phyloP scores from a whole-genome alignment of 2,797 vertebrate species.

The Telmatherina bonti region DNA sequence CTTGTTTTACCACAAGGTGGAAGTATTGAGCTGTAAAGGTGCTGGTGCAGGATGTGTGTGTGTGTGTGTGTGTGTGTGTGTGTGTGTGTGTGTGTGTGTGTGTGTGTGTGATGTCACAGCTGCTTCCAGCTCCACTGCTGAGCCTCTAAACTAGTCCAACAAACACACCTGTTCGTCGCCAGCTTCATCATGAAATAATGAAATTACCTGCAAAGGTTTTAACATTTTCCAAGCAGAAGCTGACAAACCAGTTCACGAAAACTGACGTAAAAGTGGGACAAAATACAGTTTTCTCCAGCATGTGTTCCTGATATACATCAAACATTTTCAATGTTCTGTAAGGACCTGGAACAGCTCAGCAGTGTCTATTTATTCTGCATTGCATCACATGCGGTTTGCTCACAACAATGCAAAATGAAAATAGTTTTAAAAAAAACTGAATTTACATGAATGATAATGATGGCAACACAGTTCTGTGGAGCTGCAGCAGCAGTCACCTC shows the following conservation, averaged over 20 bases:
- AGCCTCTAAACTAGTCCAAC: not conserved
- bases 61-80: too few relatives aligned
- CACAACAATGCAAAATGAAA: not conserved
- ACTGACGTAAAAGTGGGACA: not conserved
- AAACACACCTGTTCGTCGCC: not conserved
- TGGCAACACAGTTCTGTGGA: conserved; percentile 7
- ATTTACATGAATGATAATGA: not conserved
- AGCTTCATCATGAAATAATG: not conserved
- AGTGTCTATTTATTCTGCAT: conserved; percentile 11
- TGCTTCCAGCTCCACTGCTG: conserved; percentile 17
- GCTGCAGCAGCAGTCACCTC: conserved; percentile 1
- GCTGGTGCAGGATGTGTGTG: not conserved
- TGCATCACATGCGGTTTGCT: not conserved
- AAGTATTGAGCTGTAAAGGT: conserved; percentile 34
- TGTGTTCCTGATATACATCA: not conserved
- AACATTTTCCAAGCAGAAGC: not conserved
- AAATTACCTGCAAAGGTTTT: not conserved
- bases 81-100: too few relatives aligned
- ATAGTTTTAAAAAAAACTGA: not conserved
- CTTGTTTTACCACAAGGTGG: conserved; percentile 59
- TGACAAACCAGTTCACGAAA: not conserved
- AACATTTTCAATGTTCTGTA: too few relatives aligned
- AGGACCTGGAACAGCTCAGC: not conserved
- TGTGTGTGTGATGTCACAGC: conserved; percentile 20
- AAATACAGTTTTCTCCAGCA: not conserved